Evolutionary conservation across 1,140 invertebrate species (phyloP), one percentile per base, ranked within the genome.

Genomic region (Lutraria rhynchaena): DNA sequence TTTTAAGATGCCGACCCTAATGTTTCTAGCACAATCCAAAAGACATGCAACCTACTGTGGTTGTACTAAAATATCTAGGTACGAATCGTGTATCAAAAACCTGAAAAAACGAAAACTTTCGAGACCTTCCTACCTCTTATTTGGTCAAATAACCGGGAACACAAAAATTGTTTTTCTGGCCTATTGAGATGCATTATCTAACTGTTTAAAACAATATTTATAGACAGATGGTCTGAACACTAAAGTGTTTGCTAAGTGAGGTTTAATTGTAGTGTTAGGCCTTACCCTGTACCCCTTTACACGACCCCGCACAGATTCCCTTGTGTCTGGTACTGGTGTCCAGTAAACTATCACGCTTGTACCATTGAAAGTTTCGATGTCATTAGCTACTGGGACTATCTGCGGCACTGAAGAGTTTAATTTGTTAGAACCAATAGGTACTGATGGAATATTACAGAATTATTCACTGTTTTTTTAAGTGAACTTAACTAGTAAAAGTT

Each of bases 281-380:
- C 13, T 81, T 82, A 82, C 80, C 49, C 67, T 35, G 33, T 82
- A 82, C 5, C 80, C 80, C 24, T 19, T 22, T 0, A 82, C 71
- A 17, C 61, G 24, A 33, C 80, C 80, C 17, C 24, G 19, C 29
- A 82, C 46, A 19, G 29, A 17, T 63, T 82, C 70, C 37, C 80
- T 44, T 44, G 60, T 69, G 37, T 82, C 71, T 19, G 41, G n/a
- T 19, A 82, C 70, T 35, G 80, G 80, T 24, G 53, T 37, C 80
- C 80, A 82, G 24, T 65, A 55, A 1, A 53, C 49, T 3, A 67
- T 73, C 11, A 82, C 44, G 27, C 65, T 69, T 2, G 80, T 75
- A 15, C 49, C 60, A 57, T 82, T 82, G 19, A 44, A 67, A 5
- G 29, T 60, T 11, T 11, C 17, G 9, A 49, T 51, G 17, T 75